Conservation (phyloP, 2,797 vertebrate species). For the Enteromius treurensis region DNA sequence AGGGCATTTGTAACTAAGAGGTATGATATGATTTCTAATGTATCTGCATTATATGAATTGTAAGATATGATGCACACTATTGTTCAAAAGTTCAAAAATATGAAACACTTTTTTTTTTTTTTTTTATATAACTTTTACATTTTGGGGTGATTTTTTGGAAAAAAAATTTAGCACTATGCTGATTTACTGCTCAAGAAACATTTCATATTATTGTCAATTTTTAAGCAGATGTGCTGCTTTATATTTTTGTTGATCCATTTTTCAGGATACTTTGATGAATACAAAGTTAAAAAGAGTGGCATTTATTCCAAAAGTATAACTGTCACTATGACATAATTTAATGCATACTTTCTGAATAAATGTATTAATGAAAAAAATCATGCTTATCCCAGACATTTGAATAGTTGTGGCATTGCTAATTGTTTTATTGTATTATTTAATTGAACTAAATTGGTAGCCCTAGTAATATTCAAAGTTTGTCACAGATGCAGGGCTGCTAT, state of each 20-base stretch:
- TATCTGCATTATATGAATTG: background rate
- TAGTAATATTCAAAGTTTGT: conserved; percentile 37
- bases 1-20: background rate
- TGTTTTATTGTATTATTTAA: background rate
- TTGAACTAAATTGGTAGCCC: background rate
- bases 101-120: no score
- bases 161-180: no score
- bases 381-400: background rate
- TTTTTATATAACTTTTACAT: no score
- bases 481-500: conserved; percentile 52
- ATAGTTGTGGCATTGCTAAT: background rate
- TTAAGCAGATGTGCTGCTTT: background rate
- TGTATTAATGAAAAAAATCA: background rate
- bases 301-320: no score
- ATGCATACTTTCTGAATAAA: background rate
- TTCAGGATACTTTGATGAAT: background rate
- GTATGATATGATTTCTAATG: background rate
- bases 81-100: background rate
- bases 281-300: background rate
- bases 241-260: background rate
- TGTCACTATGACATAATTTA: background rate
- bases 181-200: background rate
- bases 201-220: background rate
- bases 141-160: no score
- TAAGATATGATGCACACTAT: background rate